These are phyloP conservation scores for Allochrocebus solatus DNA, from an alignment of 2,797 vertebrate genomes.

Conservation along the genomic window DNA sequence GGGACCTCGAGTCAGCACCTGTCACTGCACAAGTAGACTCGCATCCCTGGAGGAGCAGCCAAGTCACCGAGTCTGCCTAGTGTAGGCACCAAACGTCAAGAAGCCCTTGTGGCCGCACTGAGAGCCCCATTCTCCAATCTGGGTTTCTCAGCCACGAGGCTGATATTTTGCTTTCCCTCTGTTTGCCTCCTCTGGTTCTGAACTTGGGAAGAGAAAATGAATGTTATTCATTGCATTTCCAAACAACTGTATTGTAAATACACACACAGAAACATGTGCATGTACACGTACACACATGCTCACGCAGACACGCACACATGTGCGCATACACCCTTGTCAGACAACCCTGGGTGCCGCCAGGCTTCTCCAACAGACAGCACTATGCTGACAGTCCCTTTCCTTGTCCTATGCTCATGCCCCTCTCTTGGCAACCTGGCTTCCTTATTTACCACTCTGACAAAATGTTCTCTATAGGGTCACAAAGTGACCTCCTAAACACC, in stretches of 20 bases:
- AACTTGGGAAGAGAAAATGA: not conserved
- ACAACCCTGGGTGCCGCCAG: not conserved
- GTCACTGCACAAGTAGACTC: too few species aligned
- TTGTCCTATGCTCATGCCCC: not conserved
- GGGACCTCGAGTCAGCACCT: not conserved
- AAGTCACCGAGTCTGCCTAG: not conserved
- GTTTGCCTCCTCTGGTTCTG: not conserved
- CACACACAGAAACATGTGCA: not conserved
- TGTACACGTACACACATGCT: not conserved
- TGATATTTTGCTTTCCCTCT: not conserved
- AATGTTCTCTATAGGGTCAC: not conserved
- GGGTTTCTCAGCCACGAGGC: not conserved
- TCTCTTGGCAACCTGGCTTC: not conserved
- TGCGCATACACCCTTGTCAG: not conserved
- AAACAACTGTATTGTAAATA: not conserved
- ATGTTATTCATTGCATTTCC: not conserved
- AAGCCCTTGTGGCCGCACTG: rapidly evolving
- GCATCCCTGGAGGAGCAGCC: not conserved
- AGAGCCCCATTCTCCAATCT: not conserved
- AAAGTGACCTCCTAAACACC: not conserved
- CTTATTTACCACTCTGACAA: not conserved
- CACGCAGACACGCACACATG: not conserved
- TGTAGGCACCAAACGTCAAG: not conserved
- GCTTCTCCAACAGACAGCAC: not conserved
- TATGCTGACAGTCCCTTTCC: not conserved